Evolutionary conservation across 2,113 vertebrate genomes (phyloP), one percentile per base, ranked within the genome.

Genomic region (Megaceryle maxima): DNA sequence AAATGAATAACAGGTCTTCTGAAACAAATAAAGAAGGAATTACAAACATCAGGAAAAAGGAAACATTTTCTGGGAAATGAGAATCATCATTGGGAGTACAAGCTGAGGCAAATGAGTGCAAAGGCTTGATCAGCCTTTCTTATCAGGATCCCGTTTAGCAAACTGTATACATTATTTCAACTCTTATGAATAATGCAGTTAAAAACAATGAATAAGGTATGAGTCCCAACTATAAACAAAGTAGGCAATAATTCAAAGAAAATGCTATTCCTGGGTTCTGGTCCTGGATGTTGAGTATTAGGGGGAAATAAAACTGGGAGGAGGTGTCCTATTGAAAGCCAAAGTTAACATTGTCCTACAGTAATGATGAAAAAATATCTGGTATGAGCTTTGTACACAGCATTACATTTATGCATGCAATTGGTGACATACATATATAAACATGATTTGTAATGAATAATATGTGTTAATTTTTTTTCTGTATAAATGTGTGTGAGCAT

Each of bases 91-190:
- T 88, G 13, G 9, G 7, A 70, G 1, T 39, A 39, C 24, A 50
- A 73, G 6, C 26, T 53, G 28, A 56, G 10, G 16, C 0, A 0
- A 2, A 5, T 28, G 24, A 4, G 6, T 29, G 11, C 14, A 43
- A 87, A 92, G 53, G 8, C 25, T 57, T 72, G 33, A 28, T 24
- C 26, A 73, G 48, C 28, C 21, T 89, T 92, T 70, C 43, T 7
- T 35, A 48, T 18, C 14, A 84, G 5, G 11, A 75, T 73, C 3
- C 31, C n/a, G 4, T 37, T 85, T 57, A 57, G 10, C 29, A 91
- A 79, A 76, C 12, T 46, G 1, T 64, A 10, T n/a, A 26, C 16
- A 35, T 76, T 75, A 53, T 85, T 64, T 82, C 53, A 50, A 22
- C 5, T 73, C 6, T 8, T 43, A 76, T 12, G 16, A 66, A 48